phyloP scores from a whole-genome alignment of 2,888 invertebrate genomes.

The Aplocera efformata region DNA sequence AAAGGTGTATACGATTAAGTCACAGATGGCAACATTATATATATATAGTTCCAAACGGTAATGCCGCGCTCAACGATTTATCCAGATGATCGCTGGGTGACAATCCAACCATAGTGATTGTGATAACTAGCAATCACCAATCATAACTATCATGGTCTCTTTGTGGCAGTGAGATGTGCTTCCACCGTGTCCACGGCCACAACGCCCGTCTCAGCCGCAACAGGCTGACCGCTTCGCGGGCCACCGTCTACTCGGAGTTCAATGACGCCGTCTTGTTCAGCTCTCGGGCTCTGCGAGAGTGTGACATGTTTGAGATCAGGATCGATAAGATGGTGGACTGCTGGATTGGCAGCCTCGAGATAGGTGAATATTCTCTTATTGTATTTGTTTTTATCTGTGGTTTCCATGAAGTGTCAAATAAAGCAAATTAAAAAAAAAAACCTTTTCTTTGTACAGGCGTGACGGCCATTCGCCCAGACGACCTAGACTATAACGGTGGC shows the following conservation, averaged over 20 bases:
- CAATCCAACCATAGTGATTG: too few relatives aligned
- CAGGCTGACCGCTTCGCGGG: conserved; percentile 91
- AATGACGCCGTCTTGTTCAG: conserved; percentile 97
- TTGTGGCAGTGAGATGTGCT: conserved; percentile 85
- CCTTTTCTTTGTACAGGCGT: conserved; percentile 80
- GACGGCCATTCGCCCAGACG: conserved; percentile 93
- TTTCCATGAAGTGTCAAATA: too few relatives aligned
- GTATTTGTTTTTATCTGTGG: too few relatives aligned
- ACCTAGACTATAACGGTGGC: conserved; percentile 82
- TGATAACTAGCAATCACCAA: too few relatives aligned
- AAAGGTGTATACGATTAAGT: too few relatives aligned
- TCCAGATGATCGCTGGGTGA: too few relatives aligned
- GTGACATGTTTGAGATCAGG: conserved; percentile 94
- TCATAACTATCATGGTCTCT: too few relatives aligned
- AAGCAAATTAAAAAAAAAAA: too few relatives aligned
- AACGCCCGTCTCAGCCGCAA: conserved; percentile 92
- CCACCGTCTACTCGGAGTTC: conserved; percentile 94
- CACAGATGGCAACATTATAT: too few relatives aligned
- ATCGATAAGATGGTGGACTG: conserved; percentile 95
- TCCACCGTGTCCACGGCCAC: conserved; percentile 93
- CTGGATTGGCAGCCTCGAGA: conserved; percentile 96
- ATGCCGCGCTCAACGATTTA: too few relatives aligned
- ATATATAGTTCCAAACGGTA: too few relatives aligned
- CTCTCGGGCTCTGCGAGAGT: conserved; percentile 91
- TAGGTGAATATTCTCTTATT: conserved; percentile 71